Evolutionary conservation across 2,888 invertebrate species (phyloP).

Genomic region (Kuschelorhynchus macadamiae): DNA sequence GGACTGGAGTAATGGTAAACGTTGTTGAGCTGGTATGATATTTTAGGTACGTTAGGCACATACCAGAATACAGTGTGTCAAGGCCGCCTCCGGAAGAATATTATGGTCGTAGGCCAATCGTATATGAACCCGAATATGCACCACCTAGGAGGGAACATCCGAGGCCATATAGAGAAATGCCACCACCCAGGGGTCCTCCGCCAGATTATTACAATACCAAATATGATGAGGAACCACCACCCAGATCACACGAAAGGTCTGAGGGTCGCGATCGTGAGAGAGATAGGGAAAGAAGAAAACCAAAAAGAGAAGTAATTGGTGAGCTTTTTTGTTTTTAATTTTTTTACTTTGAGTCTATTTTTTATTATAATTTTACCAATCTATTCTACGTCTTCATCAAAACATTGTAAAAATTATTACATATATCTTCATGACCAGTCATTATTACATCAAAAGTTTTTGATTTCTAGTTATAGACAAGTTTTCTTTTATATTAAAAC

Average conservation of each 20-base stretch:
- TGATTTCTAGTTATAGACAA: too few species aligned
- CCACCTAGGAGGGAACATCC: constrained; percentile 66
- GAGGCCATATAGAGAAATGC: constrained; percentile 70
- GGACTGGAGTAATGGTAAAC: too few species aligned
- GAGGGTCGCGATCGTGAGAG: constrained; percentile 32
- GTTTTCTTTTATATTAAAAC: too few species aligned
- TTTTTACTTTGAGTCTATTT: constrained; percentile 72
- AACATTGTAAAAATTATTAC: too few species aligned
- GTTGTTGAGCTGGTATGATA: too few species aligned
- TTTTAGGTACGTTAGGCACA: constrained; percentile 62
- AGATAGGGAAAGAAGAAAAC: constrained; percentile 52
- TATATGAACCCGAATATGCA: constrained; percentile 66
- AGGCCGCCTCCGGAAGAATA: constrained; percentile 52
- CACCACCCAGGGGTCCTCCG: constrained; percentile 71
- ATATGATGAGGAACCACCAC: constrained; percentile 69
- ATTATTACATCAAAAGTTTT: too few species aligned
- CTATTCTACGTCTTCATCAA: too few species aligned
- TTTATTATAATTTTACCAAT: too few species aligned
- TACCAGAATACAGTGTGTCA: constrained; percentile 61
- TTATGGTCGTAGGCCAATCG: constrained; percentile 64
- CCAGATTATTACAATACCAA: constrained; percentile 70
- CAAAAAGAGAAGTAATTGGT: constrained; percentile 67
- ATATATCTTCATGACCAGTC: too few species aligned
- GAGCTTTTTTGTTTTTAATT: constrained; percentile 7
- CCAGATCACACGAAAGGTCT: constrained; percentile 29